Conservation (phyloP, 2,113 vertebrate species). For the Petaurus breviceps region DNA sequence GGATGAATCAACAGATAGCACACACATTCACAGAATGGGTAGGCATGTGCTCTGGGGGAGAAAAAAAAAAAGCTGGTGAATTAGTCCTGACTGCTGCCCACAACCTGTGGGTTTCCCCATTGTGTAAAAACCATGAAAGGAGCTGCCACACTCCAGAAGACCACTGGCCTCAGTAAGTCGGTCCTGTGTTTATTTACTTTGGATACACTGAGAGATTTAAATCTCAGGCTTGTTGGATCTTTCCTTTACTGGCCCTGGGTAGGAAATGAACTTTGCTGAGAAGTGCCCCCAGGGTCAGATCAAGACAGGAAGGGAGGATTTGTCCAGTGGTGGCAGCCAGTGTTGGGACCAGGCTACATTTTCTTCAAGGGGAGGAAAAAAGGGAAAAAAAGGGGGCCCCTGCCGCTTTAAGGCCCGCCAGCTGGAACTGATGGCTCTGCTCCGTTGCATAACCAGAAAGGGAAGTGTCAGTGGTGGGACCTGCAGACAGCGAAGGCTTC, state of each 20-base stretch:
- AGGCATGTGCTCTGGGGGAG: neutral
- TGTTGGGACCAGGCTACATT: conserved; percentile 36
- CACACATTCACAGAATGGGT: neutral
- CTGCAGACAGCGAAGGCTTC: conserved; percentile 88
- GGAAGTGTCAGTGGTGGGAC: conserved; percentile 83
- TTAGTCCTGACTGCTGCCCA: neutral
- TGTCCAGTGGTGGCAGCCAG: neutral
- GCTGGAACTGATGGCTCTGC: conserved; percentile 77
- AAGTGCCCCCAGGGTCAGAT: neutral
- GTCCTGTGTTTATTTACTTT: conserved; percentile 54
- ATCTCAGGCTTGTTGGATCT: conserved; percentile 12
- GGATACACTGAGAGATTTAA: conserved; percentile 5
- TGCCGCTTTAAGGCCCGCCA: conserved; percentile 78
- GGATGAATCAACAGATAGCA: neutral
- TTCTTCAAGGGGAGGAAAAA: conserved; percentile 35
- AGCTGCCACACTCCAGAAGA: conserved; percentile 39
- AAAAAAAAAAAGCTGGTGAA: neutral
- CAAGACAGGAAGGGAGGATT: conserved; percentile 12
- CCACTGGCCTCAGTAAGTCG: conserved; percentile 47
- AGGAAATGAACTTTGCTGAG: neutral
- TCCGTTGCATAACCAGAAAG: conserved; percentile 85
- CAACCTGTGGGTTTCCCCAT: neutral
- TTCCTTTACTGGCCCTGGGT: neutral
- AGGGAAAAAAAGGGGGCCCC: conserved; percentile 71
- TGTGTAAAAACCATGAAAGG: conserved; percentile 23